Evolutionary conservation across 2,888 invertebrate species (phyloP), one percentile per base, ranked within the genome.

Genomic region (Hesperia comma): DNA sequence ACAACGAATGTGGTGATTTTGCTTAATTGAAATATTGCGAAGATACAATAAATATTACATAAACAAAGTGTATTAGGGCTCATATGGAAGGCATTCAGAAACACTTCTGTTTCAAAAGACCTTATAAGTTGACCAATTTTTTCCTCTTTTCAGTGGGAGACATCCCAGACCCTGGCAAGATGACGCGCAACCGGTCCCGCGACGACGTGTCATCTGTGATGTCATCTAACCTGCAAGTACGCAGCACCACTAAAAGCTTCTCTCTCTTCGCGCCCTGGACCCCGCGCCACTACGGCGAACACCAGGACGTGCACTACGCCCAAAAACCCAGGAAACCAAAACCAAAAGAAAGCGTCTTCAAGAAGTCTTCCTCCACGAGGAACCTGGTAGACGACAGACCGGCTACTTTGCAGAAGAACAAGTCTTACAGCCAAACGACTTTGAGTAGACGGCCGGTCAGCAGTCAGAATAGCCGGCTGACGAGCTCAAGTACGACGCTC

Each of bases 251-350:
- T 12, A 93, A 95, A 58, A 97, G 96, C 69, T 96, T 97, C 76
- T 97, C 97, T 4, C 95, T 97, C 74, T 93, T 97, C 79, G 96
- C 97, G 0, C 97, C 97, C 4, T 97, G 97, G 97, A 95, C 95
- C 69, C 97, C 97, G 2, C 94, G 95, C 71, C 95, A 96, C 78
- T 94, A 95, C 78, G 93, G 93, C 77, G 96, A 96, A 76, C 95
- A 94, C 63, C 94, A 95, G 79, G 96, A 97, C 87, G 96, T 96
- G 26, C 96, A 96, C 81, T 96, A 96, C 86, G 95, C 95, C 14
- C 96, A 96, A 77, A 92, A 94, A 77, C 92, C 93, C 6, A 79
- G 87, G 15, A 87, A 84, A 71, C 68, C 82, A 0, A 88, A 84
- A 61, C 86, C 92, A 76, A 88, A 83, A 68, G 89, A 88, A 69